A percentile compares a stretch with the other conserved stretches of the same genome.
Evolutionary conservation across 2,888 invertebrate genomes (phyloP).

Genomic region (Dynastes maya): DNA sequence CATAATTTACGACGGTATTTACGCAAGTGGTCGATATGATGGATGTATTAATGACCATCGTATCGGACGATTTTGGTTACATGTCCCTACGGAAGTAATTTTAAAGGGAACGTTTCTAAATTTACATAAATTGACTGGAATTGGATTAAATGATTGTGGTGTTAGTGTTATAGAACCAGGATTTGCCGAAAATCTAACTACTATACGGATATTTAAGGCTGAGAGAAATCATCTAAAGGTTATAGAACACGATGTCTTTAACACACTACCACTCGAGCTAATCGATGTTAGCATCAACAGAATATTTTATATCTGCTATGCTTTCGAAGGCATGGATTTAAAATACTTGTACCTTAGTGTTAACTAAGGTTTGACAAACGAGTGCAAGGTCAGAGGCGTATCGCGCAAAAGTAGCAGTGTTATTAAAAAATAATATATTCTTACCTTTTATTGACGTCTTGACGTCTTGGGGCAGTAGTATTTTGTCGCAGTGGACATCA

Average conservation of each 20-base stretch:
- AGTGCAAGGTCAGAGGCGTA: too few species aligned
- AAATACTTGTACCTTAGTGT: slow-evolving; percentile 13
- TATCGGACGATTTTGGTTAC: not conserved
- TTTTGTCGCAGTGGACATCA: too few species aligned
- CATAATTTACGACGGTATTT: not conserved
- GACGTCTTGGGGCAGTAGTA: too few species aligned
- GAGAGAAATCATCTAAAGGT: slow-evolving; percentile 1
- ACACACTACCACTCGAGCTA: not conserved
- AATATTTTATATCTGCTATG: slow-evolving; percentile 14
- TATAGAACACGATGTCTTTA: slow-evolving; percentile 11
- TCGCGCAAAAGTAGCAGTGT: too few species aligned
- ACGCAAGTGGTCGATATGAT: not conserved
- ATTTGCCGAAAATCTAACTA: too few species aligned
- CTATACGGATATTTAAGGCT: slow-evolving; percentile 13
- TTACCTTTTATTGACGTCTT: too few species aligned
- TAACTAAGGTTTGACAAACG: too few species aligned
- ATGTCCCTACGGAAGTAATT: not conserved
- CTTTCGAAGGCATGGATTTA: slow-evolving; percentile 16
- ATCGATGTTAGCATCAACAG: slow-evolving; percentile 14
- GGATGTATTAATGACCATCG: slow-evolving; percentile 8
- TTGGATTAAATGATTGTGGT: too few species aligned
- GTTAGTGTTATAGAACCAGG: too few species aligned
- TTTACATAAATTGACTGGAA: not conserved
- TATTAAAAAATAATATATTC: too few species aligned
- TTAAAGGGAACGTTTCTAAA: slow-evolving; percentile 15